Evolutionary conservation across 2,797 vertebrate genomes (phyloP).

Genomic region (Bradypodion ventrale): DNA sequence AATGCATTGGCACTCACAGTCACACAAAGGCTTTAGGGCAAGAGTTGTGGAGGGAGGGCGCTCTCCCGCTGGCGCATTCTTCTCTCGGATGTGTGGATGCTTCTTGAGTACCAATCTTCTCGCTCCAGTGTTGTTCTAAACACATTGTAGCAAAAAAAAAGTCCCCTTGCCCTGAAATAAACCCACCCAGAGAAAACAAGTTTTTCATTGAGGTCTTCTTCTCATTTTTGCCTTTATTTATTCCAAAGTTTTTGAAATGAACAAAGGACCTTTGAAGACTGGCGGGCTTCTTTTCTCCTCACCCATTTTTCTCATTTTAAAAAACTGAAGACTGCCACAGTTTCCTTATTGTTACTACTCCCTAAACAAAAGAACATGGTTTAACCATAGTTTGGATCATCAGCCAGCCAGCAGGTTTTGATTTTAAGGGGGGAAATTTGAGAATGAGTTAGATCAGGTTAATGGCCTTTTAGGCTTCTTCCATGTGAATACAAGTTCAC

Average conservation of each 20-base stretch:
- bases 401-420: too few species aligned
- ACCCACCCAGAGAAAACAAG: background rate
- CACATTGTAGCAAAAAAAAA: background rate
- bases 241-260: background rate
- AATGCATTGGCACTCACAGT: conserved; percentile 36
- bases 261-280: background rate
- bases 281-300: background rate
- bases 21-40: conserved; percentile 35
- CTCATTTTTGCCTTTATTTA: background rate
- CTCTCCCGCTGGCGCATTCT: background rate
- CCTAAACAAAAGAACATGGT: too few species aligned
- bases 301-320: too few species aligned
- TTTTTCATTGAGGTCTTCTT: background rate
- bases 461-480: too few species aligned
- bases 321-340: background rate
- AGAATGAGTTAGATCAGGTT: too few species aligned
- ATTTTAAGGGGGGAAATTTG: too few species aligned
- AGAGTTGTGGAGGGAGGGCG: too few species aligned
- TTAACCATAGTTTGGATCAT: too few species aligned
- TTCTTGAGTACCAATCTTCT: background rate
- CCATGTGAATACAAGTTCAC: too few species aligned
- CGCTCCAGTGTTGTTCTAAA: background rate
- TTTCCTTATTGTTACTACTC: background rate
- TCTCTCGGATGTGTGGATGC: background rate
- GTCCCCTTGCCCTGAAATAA: background rate